phyloP scores from a whole-genome alignment of 2,888 invertebrate genomes.

The Noctua fimbriata region DNA sequence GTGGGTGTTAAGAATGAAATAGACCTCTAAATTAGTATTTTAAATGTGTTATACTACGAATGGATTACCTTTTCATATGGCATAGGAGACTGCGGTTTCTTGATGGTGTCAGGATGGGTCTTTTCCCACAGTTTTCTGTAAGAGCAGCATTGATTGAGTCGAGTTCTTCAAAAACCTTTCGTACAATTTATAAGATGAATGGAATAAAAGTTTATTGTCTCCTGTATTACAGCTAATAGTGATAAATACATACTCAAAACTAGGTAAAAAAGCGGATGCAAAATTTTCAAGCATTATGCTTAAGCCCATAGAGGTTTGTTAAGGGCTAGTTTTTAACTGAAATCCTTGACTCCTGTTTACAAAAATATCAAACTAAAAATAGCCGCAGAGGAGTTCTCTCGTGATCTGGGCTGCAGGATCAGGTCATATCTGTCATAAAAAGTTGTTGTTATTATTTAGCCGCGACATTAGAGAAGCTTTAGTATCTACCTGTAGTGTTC shows the following conservation, averaged over 20 bases:
- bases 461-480: background rate
- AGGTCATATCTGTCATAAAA: no score
- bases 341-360: no score
- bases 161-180: background rate
- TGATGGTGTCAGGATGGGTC: conserved; percentile 85
- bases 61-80: conserved; percentile 84
- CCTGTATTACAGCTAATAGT: background rate
- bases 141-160: background rate
- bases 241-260: background rate
- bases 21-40: background rate
- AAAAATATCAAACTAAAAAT: no score
- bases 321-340: no score
- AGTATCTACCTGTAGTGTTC: conserved; percentile 83
- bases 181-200: background rate
- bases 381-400: no score
- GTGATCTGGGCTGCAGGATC: no score
- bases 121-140: conserved; percentile 86
- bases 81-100: conserved; percentile 80
- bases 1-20: no score
- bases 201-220: background rate
- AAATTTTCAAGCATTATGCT: no score
- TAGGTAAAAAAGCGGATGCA: no score
- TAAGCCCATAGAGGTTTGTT: no score
- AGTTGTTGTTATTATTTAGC: background rate
- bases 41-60: background rate